These are phyloP conservation scores for Acanthosoma haemorrhoidale DNA, from an alignment of 2,888 invertebrate species.

Conservation along the genomic window DNA sequence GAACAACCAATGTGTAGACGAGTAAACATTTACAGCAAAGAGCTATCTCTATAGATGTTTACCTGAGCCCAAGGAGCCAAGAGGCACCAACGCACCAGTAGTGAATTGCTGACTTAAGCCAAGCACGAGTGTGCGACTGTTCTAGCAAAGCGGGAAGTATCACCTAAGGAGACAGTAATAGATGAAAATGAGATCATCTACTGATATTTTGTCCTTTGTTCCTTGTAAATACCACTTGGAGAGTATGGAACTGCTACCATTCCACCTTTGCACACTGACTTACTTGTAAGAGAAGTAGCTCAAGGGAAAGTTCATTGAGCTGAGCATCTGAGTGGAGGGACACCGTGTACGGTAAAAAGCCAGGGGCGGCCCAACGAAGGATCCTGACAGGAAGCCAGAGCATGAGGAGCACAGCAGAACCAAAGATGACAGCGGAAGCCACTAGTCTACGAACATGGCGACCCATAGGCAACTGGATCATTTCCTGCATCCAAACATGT, in stretches of 20 bases:
- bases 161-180: constrained; percentile 53
- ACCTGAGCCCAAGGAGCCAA: constrained; percentile 61
- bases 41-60: too few species aligned
- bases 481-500: too few species aligned
- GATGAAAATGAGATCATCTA: not conserved
- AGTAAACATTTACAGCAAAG: not conserved
- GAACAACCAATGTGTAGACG: not conserved
- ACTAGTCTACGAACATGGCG: constrained; percentile 84
- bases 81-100: constrained; percentile 82
- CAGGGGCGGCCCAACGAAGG: constrained; percentile 71
- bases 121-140: constrained; percentile 90
- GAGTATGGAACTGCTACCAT: too few species aligned
- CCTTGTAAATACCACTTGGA: too few species aligned
- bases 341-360: constrained; percentile 92
- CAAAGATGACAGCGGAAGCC: constrained; percentile 92
- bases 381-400: constrained; percentile 90
- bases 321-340: constrained; percentile 75
- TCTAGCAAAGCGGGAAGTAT: constrained; percentile 93
- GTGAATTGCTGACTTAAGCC: constrained; percentile 84
- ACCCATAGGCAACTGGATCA: constrained; percentile 94
- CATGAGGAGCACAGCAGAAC: constrained; percentile 91
- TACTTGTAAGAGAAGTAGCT: constrained; percentile 65
- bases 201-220: too few species aligned
- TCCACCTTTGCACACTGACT: not conserved
- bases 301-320: constrained; percentile 90